Evolutionary conservation across 2,113 vertebrate species (phyloP).

Genomic region (Okapia johnstoni): DNA sequence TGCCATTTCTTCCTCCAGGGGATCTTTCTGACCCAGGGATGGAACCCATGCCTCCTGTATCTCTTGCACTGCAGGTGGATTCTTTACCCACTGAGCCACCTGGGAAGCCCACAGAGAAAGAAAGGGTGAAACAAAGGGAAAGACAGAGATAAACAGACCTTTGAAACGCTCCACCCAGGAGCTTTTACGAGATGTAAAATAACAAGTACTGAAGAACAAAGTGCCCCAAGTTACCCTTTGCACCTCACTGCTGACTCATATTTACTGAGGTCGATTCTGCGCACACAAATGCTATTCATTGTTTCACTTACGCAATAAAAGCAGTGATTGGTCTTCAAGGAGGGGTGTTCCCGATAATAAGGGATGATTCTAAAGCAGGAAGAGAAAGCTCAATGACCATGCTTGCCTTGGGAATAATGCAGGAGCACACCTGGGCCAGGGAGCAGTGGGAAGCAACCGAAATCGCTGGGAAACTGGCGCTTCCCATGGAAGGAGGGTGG

Average conservation of each 20-base stretch:
- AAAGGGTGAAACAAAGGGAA: neutral
- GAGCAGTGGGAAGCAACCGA: neutral
- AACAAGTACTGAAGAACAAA: neutral
- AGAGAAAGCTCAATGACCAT: no score
- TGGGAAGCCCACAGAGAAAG: neutral
- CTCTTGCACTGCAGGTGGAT: neutral
- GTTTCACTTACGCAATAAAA: neutral
- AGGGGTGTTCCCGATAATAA: neutral
- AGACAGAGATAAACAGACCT: neutral
- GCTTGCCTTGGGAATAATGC: neutral
- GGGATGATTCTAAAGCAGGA: neutral
- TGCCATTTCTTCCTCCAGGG: neutral
- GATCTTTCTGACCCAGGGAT: neutral
- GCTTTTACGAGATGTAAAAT: neutral
- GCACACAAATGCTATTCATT: no score
- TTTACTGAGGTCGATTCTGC: neutral
- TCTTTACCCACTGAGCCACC: neutral
- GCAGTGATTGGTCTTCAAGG: neutral
- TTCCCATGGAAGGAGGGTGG: fast-evolving
- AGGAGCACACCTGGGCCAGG: fast-evolving
- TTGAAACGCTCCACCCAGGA: neutral
- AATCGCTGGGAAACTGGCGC: fast-evolving
- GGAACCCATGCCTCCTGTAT: neutral
- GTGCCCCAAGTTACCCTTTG: neutral
- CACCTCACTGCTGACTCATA: neutral